These are phyloP conservation scores for Acanthosepion lycidas DNA, from an alignment of 2,888 invertebrate species.

Conservation along the genomic window DNA sequence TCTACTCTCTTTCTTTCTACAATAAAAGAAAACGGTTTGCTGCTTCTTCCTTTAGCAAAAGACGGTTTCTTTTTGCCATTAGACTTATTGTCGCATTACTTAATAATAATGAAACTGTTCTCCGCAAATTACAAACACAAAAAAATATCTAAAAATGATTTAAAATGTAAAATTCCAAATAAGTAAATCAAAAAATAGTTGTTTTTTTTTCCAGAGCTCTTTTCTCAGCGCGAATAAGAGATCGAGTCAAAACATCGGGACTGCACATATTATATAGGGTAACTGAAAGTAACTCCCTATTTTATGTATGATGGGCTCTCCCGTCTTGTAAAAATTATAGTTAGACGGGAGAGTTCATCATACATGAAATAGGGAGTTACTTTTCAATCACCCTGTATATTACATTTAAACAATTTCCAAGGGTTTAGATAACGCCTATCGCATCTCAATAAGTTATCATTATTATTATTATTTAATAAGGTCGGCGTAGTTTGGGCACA, in stretches of 20 bases:
- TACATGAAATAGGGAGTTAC: too few relatives aligned
- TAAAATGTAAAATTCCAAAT: background rate
- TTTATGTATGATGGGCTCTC: too few relatives aligned
- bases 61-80: background rate
- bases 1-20: fast-evolving
- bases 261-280: background rate
- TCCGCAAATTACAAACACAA: background rate
- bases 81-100: background rate
- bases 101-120: background rate
- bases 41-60: background rate
- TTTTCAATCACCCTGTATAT: background rate
- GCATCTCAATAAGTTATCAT: background rate
- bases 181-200: background rate
- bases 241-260: background rate
- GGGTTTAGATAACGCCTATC: background rate
- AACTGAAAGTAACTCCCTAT: too few relatives aligned
- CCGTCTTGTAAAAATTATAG: too few relatives aligned
- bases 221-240: background rate
- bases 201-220: background rate
- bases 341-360: too few relatives aligned
- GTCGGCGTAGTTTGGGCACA: too few relatives aligned
- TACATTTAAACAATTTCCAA: background rate
- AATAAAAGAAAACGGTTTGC: background rate
- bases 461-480: too few relatives aligned
- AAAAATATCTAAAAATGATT: background rate